Conservation (phyloP, 2,888 invertebrate genomes). For the Pseudanteris insignis region DNA sequence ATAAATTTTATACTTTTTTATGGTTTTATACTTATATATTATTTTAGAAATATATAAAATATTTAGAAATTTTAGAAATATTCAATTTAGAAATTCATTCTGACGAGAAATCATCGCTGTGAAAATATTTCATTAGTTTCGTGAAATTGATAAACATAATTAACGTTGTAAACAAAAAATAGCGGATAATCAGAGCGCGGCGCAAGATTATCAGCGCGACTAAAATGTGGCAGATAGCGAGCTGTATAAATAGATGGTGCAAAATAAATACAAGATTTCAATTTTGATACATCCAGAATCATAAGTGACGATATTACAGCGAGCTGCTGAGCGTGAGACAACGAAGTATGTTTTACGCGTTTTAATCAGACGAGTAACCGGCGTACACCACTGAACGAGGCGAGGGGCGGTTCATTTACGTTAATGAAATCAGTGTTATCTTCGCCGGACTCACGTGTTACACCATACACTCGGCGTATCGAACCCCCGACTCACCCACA, state of each 20-base stretch:
- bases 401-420: constrained; percentile 63
- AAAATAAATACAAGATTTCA: constrained; percentile 21
- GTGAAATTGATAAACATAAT: too few species aligned
- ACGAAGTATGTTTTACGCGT: constrained; percentile 60
- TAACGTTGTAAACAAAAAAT: too few species aligned
- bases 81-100: too few species aligned
- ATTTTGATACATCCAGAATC: constrained; percentile 31
- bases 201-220: too few species aligned
- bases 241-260: not conserved
- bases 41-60: too few species aligned
- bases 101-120: too few species aligned
- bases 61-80: too few species aligned
- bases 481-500: constrained; percentile 31
- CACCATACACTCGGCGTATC: constrained; percentile 27
- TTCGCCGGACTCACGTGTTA: constrained; percentile 51
- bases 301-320: constrained; percentile 19
- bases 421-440: constrained; percentile 66
- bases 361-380: constrained; percentile 60
- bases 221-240: too few species aligned
- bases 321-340: constrained; percentile 41
- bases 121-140: too few species aligned
- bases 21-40: too few species aligned
- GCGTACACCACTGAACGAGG: constrained; percentile 52
- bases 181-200: too few species aligned
- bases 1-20: too few species aligned